Evolutionary conservation across 1,140 invertebrate genomes (phyloP), one percentile per base, ranked within the genome.

Genomic region (Vanessa atalanta): DNA sequence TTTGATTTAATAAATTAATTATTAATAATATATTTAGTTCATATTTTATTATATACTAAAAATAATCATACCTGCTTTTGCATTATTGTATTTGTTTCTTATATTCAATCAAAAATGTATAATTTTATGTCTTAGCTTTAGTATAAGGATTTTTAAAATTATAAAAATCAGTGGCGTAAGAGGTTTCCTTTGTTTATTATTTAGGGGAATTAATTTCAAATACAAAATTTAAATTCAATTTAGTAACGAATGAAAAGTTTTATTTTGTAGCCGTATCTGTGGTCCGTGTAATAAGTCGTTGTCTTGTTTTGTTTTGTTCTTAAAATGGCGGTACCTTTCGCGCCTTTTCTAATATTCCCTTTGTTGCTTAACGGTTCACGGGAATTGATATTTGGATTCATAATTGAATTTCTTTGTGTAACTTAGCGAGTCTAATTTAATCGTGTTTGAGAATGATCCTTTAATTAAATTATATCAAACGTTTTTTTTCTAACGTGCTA

Each of bases 391-490:
- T 23, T 60, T 26, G 55, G 23, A 60, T 26, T 60, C 20, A 23
- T 60, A 60, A 60, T 60, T 60, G 55, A 60, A 60, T 60, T 60
- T 60, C 55, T 60, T 60, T 60, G 55, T 60, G 55, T 60, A 60
- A 26, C 55, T 60, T 60, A 60, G 23, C 23, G 23, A 26, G 20
- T 60, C 23, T 60, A 26, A 60, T 23, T 60, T 51, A 51, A n/a
- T n/a, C 51, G 51, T n/a, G 51, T 53, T 53, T n/a, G 51, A 16
- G 51, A 53, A 53, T 53, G 51, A 53, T 53, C 51, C 51, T 16
- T 16, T 53, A 53, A 53, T 53, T 53, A 53, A 53, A 53, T 53
- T 53, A 7, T 53, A 53, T 53, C n/a, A 16, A 53, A 53, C n/a
- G 15, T 53, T 53, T 20, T 53, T 50, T 50, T 50, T 50, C 2